Evolutionary conservation across 2,113 vertebrate genomes (phyloP).

Genomic region (Martes martes): DNA sequence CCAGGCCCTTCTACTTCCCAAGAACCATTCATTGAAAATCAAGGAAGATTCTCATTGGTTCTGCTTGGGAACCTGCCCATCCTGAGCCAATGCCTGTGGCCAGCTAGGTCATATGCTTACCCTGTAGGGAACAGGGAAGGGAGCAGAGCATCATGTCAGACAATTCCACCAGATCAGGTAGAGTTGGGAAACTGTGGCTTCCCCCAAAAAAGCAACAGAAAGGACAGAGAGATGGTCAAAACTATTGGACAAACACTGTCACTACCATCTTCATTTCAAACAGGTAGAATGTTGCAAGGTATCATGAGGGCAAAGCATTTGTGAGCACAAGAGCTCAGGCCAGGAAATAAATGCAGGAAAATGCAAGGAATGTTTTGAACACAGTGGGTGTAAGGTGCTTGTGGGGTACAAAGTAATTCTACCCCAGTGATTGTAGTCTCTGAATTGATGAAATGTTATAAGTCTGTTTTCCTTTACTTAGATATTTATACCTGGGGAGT

Average conservation of each 20-base stretch:
- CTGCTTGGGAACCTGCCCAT: background rate
- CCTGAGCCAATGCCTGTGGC: background rate
- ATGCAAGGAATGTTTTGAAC: background rate
- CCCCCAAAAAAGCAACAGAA: background rate
- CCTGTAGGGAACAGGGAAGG: background rate
- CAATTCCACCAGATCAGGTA: background rate
- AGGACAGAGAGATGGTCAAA: background rate
- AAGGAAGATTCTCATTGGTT: background rate
- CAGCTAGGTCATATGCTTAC: background rate
- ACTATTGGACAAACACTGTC: background rate
- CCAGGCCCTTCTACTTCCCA: background rate
- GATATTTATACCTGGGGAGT: background rate
- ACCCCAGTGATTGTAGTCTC: background rate
- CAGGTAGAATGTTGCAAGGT: background rate
- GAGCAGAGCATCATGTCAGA: background rate
- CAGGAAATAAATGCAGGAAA: background rate
- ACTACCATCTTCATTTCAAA: background rate
- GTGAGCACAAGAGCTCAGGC: background rate
- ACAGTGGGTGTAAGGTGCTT: background rate
- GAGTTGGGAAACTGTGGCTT: background rate
- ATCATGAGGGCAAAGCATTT: background rate
- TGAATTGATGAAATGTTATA: background rate
- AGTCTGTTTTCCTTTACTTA: slow-evolving; percentile 4
- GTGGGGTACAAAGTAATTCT: background rate
- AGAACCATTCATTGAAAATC: background rate